Conservation (phyloP, 1,140 invertebrate genomes). For the Spodoptera frugiperda region DNA sequence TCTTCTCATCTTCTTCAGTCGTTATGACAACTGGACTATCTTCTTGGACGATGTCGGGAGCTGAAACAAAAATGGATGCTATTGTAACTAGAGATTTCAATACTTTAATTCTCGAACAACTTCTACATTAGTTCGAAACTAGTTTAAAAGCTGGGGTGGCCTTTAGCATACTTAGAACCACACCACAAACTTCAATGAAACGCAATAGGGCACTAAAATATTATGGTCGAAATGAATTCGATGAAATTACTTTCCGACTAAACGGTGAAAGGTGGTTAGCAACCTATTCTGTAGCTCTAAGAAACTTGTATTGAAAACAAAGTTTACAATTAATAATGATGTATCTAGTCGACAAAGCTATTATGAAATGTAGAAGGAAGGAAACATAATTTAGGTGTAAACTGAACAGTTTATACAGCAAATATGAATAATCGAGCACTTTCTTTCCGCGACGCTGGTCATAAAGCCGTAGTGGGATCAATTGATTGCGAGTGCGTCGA, state of each 20-base stretch:
- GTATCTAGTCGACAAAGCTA: not conserved
- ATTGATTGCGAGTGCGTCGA: slow-evolving; percentile 64
- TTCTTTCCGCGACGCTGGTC: slow-evolving; percentile 57
- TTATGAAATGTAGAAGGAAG: not conserved
- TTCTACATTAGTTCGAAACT: too few relatives aligned
- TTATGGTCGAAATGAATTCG: slow-evolving; percentile 22
- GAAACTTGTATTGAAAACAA: too few relatives aligned
- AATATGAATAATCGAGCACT: slow-evolving; percentile 43
- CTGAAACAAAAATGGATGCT: slow-evolving; percentile 85
- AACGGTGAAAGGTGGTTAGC: slow-evolving; percentile 16
- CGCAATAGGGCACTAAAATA: slow-evolving; percentile 22
- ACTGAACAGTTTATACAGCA: slow-evolving; percentile 37
- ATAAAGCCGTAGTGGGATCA: slow-evolving; percentile 62
- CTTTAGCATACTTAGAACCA: not conserved
- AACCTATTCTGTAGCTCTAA: not conserved
- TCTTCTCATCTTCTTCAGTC: slow-evolving; percentile 91
- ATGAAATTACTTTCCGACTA: slow-evolving; percentile 33
- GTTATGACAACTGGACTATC: slow-evolving; percentile 82
- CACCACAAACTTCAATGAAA: not conserved
- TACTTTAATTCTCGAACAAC: too few relatives aligned
- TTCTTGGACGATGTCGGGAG: slow-evolving; percentile 90
- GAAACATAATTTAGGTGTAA: slow-evolving; percentile 12
- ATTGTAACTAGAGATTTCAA: not conserved
- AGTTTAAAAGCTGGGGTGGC: not conserved
- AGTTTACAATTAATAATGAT: too few relatives aligned